Evolutionary conservation across 1,140 invertebrate genomes (phyloP), one percentile per base, ranked within the genome.

Genomic region (Caerostris darwini): DNA sequence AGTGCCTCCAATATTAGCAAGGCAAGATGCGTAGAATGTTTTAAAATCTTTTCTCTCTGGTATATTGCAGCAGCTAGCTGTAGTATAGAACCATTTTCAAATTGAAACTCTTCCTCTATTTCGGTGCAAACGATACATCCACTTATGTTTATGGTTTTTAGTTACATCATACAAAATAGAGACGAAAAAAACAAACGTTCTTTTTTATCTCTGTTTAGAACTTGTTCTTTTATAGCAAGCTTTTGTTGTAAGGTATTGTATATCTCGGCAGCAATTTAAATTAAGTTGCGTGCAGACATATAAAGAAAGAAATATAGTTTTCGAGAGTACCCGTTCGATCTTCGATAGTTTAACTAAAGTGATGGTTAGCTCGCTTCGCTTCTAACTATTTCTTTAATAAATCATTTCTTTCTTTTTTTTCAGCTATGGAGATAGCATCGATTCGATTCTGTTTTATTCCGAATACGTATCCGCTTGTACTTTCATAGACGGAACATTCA

Each of bases 101-200:
- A 77, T 77, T 77, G 71, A 77, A 77, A 77, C 71, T 50, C 71
- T 77, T 77, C 71, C 71, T 10, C 71, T 77, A 8, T 53, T 77
- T 77, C 34, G 34, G 4, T 64, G 61, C 71, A 77, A 77, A 77
- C 71, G 71, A 77, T 77, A n/a, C 14, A 67, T 67, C 61, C 61
- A 67, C 61, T 67, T 67, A 77, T 77, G 71, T 7, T 77, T 77
- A 7, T 71, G 19, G 69, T 50, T 50, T 71, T 34, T 64, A n/a
- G 71, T 77, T 77, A 53, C 71, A 10, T 77, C 71, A 77, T 50
- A 12, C 71, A 34, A 34, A 34, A 34, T 34, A 34, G 34, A 2
- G 2, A 34, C 34, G 34, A 77, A 77, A 67, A 67, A 14, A 17
- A 14, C 12, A n/a, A 6, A 17, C n/a, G 17, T 2, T 2, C n/a